These are phyloP conservation scores for Euwallacea similis DNA, from an alignment of 1,140 invertebrate genomes.

Conservation along the genomic window DNA sequence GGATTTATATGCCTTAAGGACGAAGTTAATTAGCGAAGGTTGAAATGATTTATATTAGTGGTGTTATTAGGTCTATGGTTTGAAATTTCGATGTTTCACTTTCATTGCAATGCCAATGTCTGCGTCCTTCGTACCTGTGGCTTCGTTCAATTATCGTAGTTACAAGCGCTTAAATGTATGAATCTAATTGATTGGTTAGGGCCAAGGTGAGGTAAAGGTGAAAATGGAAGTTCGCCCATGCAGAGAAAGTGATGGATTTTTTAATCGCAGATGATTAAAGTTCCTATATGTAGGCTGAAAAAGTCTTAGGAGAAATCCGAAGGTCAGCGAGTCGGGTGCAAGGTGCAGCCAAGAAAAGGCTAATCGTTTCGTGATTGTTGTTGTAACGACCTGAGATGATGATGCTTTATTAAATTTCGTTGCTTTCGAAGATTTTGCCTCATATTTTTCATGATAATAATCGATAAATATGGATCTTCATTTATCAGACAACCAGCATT, in stretches of 20 bases:
- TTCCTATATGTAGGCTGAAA: conserved; percentile 11
- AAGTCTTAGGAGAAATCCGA: conserved; percentile 3
- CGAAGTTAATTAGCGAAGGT: too few relatives aligned
- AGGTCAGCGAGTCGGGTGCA: conserved; percentile 8
- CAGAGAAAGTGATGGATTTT: conserved; percentile 16
- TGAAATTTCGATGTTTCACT: too few relatives aligned
- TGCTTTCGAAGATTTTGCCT: not conserved
- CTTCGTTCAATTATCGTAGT: too few relatives aligned
- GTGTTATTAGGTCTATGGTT: too few relatives aligned
- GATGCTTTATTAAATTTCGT: not conserved
- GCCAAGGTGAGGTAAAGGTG: conserved; percentile 13
- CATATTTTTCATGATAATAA: not conserved
- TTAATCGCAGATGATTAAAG: conserved; percentile 5
- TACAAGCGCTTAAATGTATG: not conserved
- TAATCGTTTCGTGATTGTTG: conserved; percentile 5
- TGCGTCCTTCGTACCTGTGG: too few relatives aligned
- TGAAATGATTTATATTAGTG: not conserved
- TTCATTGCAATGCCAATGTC: too few relatives aligned
- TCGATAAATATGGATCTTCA: too few relatives aligned
- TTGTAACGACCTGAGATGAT: not conserved
- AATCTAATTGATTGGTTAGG: conserved; percentile 9
- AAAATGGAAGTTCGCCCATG: conserved; percentile 9
- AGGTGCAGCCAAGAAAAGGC: conserved; percentile 13
- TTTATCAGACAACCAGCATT: too few relatives aligned
- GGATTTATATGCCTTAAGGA: too few relatives aligned